Percentiles rank a stretch among this genome's conserved stretches.
Conservation (phyloP, 2,888 invertebrate species). For the Nudaria mundana region DNA sequence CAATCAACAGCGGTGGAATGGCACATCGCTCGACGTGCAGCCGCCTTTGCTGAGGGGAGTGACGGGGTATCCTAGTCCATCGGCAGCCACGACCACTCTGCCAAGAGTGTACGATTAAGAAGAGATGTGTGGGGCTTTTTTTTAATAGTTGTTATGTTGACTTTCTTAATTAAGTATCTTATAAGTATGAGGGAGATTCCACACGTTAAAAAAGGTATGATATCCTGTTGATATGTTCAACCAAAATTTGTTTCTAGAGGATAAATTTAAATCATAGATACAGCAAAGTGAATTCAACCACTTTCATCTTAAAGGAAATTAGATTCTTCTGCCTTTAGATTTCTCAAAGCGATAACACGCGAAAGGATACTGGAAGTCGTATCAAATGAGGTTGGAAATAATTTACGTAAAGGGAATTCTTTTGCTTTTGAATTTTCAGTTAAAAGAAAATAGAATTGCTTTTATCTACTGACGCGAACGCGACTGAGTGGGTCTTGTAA, state of each 20-base stretch:
- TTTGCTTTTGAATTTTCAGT: constrained; percentile 24
- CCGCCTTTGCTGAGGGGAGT: too few species aligned
- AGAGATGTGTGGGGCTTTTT: too few species aligned
- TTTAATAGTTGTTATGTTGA: too few species aligned
- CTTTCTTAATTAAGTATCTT: too few species aligned
- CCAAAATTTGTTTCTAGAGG: constrained; percentile 21
- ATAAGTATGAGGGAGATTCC: too few species aligned
- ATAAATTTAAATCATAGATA: constrained; percentile 21
- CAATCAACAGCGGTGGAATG: too few species aligned
- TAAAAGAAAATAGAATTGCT: constrained; percentile 21
- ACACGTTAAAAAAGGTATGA: too few species aligned
- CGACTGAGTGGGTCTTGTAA: constrained; percentile 16
- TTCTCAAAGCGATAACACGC: constrained; percentile 49
- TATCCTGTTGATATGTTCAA: too few species aligned
- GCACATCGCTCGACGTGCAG: too few species aligned
- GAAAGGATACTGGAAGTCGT: constrained; percentile 37
- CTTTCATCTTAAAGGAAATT: constrained; percentile 33
- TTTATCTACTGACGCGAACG: constrained; percentile 21
- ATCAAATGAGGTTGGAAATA: constrained; percentile 41
- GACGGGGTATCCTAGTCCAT: too few species aligned
- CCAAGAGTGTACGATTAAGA: too few species aligned
- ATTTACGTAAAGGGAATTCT: constrained; percentile 34
- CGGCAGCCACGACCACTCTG: too few species aligned
- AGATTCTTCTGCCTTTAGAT: constrained; percentile 35
- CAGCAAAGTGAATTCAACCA: constrained; percentile 21